phyloP scores from a whole-genome alignment of 2,888 invertebrate genomes.

The Piscicola geometra region DNA sequence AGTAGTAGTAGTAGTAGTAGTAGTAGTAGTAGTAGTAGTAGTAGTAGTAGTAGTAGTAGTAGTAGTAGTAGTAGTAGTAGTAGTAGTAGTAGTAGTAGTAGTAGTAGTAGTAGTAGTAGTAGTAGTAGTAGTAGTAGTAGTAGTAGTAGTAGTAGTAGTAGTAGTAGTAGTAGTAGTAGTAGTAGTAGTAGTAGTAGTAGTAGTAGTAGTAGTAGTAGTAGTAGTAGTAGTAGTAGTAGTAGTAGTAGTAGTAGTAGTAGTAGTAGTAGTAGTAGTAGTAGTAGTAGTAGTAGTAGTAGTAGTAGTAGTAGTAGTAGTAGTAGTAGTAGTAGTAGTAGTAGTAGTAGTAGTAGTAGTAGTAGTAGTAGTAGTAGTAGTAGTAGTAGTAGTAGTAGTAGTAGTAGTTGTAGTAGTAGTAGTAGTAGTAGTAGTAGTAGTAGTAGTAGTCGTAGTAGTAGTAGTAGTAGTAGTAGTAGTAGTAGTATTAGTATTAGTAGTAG shows the following conservation, averaged over 20 bases:
- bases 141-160: constrained; percentile 38
- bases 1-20: constrained; percentile 37
- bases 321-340: constrained; percentile 36
- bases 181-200: constrained; percentile 40
- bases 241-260: constrained; percentile 41
- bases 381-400: constrained; percentile 37
- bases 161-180: constrained; percentile 39
- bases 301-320: constrained; percentile 34
- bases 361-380: constrained; percentile 37
- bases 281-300: constrained; percentile 36
- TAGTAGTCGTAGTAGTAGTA: constrained; percentile 36
- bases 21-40: constrained; percentile 36
- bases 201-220: constrained; percentile 39
- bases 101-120: constrained; percentile 35
- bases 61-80: constrained; percentile 37
- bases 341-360: constrained; percentile 38
- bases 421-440: constrained; percentile 37
- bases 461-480: constrained; percentile 38
- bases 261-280: constrained; percentile 37
- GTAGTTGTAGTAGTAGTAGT: constrained; percentile 37
- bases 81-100: constrained; percentile 31
- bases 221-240: constrained; percentile 38
- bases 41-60: constrained; percentile 38
- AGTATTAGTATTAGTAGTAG: constrained; percentile 38
- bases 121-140: constrained; percentile 36